Evolutionary conservation across 2,113 vertebrate genomes (phyloP).

Genomic region (Gavia stellata): DNA sequence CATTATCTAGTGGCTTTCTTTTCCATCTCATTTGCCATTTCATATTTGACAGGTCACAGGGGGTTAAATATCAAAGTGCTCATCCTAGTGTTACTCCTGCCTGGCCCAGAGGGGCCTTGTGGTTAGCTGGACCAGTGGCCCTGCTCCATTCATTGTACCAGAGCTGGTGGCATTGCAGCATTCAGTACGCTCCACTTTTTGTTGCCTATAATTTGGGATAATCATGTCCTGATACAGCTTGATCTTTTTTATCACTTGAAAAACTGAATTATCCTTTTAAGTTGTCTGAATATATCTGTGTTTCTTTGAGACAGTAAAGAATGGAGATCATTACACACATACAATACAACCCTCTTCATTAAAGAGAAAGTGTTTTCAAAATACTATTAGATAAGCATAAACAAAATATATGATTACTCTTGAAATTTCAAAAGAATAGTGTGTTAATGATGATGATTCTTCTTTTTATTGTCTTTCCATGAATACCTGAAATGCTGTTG

Average conservation of each 20-base stretch:
- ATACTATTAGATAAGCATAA: neutral
- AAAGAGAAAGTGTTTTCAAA: neutral
- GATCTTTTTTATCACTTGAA: neutral
- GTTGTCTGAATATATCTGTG: neutral
- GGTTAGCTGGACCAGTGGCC: neutral
- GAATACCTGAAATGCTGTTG: neutral
- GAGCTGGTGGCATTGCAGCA: neutral
- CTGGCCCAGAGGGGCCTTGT: neutral
- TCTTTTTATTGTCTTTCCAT: neutral
- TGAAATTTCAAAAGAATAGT: neutral
- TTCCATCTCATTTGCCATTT: neutral
- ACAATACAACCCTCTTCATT: neutral
- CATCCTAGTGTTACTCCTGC: neutral
- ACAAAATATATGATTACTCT: neutral
- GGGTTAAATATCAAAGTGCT: neutral
- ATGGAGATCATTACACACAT: neutral
- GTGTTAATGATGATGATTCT: neutral
- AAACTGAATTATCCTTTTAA: neutral
- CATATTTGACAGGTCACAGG: neutral
- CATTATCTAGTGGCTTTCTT: neutral
- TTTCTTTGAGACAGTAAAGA: neutral
- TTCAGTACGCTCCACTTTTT: neutral
- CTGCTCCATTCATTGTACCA: neutral
- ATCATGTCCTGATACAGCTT: neutral
- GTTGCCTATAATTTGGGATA: neutral